Evolutionary conservation across 2,113 vertebrate species (phyloP), one percentile per base, ranked within the genome.

Genomic region (Meleagris gallopavo): DNA sequence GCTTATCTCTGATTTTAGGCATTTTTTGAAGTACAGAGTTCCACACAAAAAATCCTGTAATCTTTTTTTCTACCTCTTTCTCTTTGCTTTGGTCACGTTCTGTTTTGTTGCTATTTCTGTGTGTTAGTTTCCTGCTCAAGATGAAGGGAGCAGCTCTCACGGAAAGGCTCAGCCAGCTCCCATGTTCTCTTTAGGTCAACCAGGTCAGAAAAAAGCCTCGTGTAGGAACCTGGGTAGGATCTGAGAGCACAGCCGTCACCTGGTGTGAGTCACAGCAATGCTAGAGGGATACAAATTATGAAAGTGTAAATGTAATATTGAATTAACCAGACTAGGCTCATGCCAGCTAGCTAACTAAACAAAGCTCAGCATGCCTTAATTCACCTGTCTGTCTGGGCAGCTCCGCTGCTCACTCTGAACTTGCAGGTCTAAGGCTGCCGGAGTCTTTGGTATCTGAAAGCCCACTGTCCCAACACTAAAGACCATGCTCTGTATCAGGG

Each of bases 281-380:
- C 86, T 62, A 15, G 32, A 89, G 91, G 89, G 72, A 57, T 69
- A 67, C 12, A 90, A 95, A 83, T 86, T 24, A 65, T 38, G 86
- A 94, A 93, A 93, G 45, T 85, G 45, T 55, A 88, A 83, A 83
- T 73, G 80, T 77, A 93, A 83, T 93, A 88, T 29, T 71, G 60
- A 93, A 90, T 74, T 52, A 86, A 78, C 61, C 76, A 93, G 65
- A 71, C 64, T 20, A 86, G 60, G 66, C 50, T 77, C 36, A 76
- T 5, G 21, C 61, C 87, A 74, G 77, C 43, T 43, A 48, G 72
- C 38, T 80, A 90, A 46, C 25, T 80, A 93, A 94, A 77, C 85
- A 86, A 66, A 81, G 45, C 38, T 62, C 50, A 91, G 36, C 73
- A 74, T 2, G 58, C 38, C 55, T 60, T 54, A 11, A 1, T 64